Conservation (phyloP, 53 echinoderm and acorn worm species). For the Astropecten irregularis region DNA sequence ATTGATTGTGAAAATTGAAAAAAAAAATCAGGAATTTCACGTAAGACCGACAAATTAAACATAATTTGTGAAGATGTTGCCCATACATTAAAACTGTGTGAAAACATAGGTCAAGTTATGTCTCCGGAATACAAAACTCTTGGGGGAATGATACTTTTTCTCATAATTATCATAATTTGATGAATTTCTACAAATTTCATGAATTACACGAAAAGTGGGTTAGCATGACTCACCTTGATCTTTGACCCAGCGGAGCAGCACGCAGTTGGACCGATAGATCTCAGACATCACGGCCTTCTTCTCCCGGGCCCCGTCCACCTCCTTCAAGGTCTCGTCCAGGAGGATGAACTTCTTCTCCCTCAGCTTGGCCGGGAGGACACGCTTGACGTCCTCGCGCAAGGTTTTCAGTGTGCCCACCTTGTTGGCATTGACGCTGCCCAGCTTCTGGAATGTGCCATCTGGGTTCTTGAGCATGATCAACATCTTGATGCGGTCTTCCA, state of each 20-base stretch:
- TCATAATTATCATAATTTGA: too few relatives aligned
- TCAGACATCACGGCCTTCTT: constrained; percentile 72
- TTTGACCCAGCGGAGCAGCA: constrained; percentile 79
- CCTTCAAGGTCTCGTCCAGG: constrained; percentile 68
- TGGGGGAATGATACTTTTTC: too few relatives aligned
- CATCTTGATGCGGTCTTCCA: constrained; percentile 73
- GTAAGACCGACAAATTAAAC: too few relatives aligned
- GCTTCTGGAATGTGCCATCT: constrained; percentile 87
- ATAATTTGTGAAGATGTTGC: too few relatives aligned
- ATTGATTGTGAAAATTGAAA: too few relatives aligned
- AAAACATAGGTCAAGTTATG: too few relatives aligned
- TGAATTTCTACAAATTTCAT: too few relatives aligned
- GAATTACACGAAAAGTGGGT: too few relatives aligned
- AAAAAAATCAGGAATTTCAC: too few relatives aligned
- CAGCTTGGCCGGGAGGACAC: constrained; percentile 64
- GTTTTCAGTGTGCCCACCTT: constrained; percentile 75
- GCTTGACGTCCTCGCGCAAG: constrained; percentile 70
- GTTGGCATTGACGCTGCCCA: constrained; percentile 74
- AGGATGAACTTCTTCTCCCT: constrained; percentile 77
- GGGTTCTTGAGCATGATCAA: constrained; percentile 78
- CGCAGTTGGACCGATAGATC: constrained; percentile 72
- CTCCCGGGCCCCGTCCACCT: constrained; percentile 72
- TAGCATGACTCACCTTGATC: constrained; percentile 71
- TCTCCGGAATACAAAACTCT: too few relatives aligned
- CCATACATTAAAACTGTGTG: too few relatives aligned